A percentile compares a stretch with the other conserved stretches of the same genome.
Evolutionary conservation across 2,797 vertebrate species (phyloP).

Genomic region (Pristis pectinata): DNA sequence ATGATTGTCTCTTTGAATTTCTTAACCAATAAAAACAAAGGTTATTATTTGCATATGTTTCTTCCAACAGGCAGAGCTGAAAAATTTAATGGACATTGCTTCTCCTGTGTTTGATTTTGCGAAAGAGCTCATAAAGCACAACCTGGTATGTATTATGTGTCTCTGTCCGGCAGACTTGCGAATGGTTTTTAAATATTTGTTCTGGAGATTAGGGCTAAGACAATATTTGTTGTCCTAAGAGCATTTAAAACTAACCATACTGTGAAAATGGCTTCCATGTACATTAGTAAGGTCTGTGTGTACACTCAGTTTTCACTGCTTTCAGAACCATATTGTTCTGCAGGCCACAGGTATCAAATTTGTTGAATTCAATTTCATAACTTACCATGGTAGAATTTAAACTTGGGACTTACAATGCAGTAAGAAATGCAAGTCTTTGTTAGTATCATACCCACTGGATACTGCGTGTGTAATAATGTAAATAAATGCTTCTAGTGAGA

Average conservation of each 20-base stretch:
- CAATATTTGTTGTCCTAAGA: background rate
- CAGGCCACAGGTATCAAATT: background rate
- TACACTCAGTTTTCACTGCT: background rate
- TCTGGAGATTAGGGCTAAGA: background rate
- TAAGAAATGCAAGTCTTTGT: background rate
- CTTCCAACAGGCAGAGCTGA: conserved; percentile 76
- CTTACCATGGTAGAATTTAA: background rate
- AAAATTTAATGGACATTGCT: conserved; percentile 83
- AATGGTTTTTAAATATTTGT: background rate
- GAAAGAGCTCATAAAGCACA: conserved; percentile 93
- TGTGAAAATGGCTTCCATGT: background rate
- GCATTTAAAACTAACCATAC: background rate
- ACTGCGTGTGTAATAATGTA: background rate
- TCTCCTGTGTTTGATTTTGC: conserved; percentile 93
- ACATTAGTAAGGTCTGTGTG: background rate
- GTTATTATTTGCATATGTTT: conserved; percentile 38
- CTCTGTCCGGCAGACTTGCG: background rate
- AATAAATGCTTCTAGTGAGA: conserved; percentile 10
- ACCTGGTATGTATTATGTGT: conserved; percentile 68
- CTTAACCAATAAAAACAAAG: background rate
- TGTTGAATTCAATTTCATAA: background rate
- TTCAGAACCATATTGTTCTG: background rate
- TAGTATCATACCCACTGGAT: background rate
- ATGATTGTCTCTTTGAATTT: background rate
- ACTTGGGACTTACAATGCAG: background rate